These are phyloP conservation scores for Gerris lacustris DNA, from an alignment of 2,888 invertebrate genomes.

Conservation along the genomic window DNA sequence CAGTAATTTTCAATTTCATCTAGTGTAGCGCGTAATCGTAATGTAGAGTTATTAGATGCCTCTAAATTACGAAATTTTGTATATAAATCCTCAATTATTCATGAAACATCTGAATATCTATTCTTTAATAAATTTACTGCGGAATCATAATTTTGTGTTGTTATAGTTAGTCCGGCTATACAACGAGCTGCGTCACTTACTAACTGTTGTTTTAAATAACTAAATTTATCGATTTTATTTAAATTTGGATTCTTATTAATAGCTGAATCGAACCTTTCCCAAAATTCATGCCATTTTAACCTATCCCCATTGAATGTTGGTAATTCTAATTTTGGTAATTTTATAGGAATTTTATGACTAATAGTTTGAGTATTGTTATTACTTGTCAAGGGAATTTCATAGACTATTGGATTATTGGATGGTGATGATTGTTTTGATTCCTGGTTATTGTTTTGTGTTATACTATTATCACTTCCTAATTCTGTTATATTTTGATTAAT, in stretches of 20 bases:
- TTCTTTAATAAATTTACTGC: neutral
- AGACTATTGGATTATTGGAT: too few relatives aligned
- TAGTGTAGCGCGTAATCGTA: neutral
- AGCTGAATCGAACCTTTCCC: neutral
- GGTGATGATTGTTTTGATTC: too few relatives aligned
- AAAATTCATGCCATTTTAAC: conserved; percentile 3
- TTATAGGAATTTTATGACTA: neutral
- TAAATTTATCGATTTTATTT: neutral
- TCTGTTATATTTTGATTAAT: too few relatives aligned
- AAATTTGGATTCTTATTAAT: neutral
- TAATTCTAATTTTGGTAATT: conserved; percentile 3
- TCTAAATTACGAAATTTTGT: neutral
- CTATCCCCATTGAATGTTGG: neutral
- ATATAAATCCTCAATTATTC: neutral
- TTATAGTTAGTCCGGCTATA: neutral
- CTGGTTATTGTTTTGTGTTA: too few relatives aligned
- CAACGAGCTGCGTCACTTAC: neutral
- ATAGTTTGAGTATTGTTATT: neutral
- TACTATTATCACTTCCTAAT: neutral
- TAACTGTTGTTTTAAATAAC: neutral
- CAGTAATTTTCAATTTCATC: neutral
- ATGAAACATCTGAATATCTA: neutral
- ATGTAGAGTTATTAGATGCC: neutral
- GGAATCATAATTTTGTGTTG: neutral
- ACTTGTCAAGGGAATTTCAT: too few relatives aligned